Percentiles rank a stretch among this genome's conserved stretches.
Evolutionary conservation across 1,140 invertebrate species (phyloP).

Genomic region (Anoplophora glabripennis): DNA sequence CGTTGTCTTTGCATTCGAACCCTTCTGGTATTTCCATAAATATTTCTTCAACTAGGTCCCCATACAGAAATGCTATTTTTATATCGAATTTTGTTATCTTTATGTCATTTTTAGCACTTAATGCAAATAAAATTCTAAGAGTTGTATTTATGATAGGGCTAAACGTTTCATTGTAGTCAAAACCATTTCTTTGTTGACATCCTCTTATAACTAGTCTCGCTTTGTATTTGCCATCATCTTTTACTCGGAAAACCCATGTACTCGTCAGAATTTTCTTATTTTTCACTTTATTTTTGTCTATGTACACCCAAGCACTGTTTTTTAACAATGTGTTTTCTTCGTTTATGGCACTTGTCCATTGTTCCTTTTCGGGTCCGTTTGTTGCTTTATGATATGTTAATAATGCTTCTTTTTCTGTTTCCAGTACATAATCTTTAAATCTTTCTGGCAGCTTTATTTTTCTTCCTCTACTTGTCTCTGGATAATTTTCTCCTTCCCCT

Average conservation of each 20-base stretch:
- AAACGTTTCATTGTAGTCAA: conserved; percentile 47
- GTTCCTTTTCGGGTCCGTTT: not conserved
- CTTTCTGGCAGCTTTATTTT: too few species aligned
- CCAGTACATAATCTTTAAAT: not conserved
- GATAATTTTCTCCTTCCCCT: too few species aligned
- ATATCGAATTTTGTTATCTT: too few species aligned
- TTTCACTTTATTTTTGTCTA: conserved; percentile 1
- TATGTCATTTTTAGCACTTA: conserved; percentile 35
- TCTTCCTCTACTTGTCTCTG: too few species aligned
- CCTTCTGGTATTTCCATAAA: too few species aligned
- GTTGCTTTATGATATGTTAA: conserved; percentile 4
- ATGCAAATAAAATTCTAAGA: conserved; percentile 44
- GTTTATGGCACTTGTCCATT: conserved; percentile 30
- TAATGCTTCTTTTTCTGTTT: too few species aligned
- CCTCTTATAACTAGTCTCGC: conserved; percentile 49
- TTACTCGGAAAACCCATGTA: conserved; percentile 47
- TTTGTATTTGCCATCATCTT: conserved; percentile 40
- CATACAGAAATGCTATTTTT: too few species aligned
- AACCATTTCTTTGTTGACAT: conserved; percentile 42
- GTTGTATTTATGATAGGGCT: conserved; percentile 39
- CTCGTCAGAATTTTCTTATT: conserved; percentile 11
- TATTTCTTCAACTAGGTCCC: too few species aligned
- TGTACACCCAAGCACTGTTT: conserved; percentile 18
- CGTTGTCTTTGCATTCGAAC: too few species aligned
- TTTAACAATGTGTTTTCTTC: conserved; percentile 20